Evolutionary conservation across 2,888 invertebrate species (phyloP).

Genomic region (Corythucha ciliata): DNA sequence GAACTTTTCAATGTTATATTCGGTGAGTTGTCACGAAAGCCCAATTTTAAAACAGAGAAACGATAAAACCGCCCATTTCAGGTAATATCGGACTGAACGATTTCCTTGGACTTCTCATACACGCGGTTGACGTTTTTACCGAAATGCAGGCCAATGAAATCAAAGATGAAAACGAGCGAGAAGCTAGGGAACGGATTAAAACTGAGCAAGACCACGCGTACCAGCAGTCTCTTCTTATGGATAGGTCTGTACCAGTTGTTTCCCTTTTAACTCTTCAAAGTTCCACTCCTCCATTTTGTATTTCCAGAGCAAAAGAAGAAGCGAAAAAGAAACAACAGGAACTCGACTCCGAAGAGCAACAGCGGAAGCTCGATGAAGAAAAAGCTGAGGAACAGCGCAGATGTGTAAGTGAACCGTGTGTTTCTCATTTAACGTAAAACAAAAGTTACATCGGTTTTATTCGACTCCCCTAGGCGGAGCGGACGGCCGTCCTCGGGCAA

Average conservation of each 20-base stretch:
- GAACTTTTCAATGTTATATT: constrained; percentile 70
- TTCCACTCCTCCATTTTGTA: no score
- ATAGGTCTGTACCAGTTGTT: no score
- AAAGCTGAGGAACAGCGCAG: constrained; percentile 61
- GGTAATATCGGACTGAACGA: constrained; percentile 74
- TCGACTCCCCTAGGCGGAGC: constrained; percentile 46
- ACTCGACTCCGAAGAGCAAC: constrained; percentile 60
- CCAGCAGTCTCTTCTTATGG: constrained; percentile 75
- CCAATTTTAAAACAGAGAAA: no score
- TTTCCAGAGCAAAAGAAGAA: constrained; percentile 86
- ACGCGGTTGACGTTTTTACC: constrained; percentile 72
- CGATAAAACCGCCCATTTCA: no score
- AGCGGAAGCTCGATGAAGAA: constrained; percentile 64
- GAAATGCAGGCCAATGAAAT: constrained; percentile 70
- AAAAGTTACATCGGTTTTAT: constrained; percentile 52
- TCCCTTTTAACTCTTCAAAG: constrained; percentile 1
- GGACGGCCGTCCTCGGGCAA: constrained; percentile 52
- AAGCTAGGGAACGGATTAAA: constrained; percentile 80
- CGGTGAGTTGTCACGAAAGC: constrained; percentile 10
- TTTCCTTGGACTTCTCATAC: constrained; percentile 73
- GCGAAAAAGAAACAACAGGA: constrained; percentile 66
- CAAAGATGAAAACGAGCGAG: constrained; percentile 75
- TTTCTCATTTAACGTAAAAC: no score
- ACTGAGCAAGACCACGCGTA: constrained; percentile 91
- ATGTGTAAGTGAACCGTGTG: no score